Base-by-base conservation (phyloP, 2,113 vertebrate genomes). In the Pygathrix nemaeus region DNA sequence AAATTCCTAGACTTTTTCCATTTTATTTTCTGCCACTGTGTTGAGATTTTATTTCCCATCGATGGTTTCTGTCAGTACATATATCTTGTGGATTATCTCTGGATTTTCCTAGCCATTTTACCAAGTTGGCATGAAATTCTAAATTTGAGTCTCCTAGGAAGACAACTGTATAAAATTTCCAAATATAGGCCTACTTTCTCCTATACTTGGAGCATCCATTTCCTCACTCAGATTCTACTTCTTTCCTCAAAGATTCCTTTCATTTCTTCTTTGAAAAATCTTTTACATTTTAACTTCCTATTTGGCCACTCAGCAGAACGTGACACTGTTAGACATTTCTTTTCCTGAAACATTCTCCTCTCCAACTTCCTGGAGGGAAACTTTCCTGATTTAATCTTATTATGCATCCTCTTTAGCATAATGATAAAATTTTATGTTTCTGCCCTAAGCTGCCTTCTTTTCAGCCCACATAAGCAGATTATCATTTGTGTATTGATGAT, bases 1-100 rank as follows among this genome's bases (percentile, higher is more conserved):
- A 43, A 16, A 43, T 95, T 89, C 25, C 45, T 91, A 25, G 11
- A 16, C 18, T 35, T 35, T 64, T 70, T 52, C 61, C n/a, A 45
- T 92, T 94, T 94, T 82, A 59, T 83, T 89, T 93, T 89, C 61
- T 93, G n/a, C 12, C 32, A 18, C 38, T 30, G 25, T 92, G 35
- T 0, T 59, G 35, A 40, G 21, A n/a, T 76, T 1, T 75, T 87
- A 32, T 18, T 75, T 90, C 35, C 68, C 13, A 70, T 79, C 30
- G 64, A 92, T 43, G 59, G 20, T 84, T 94, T 73, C 59, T 64
- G 25, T 50, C 30, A 78, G 0, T 43, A 81, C 3, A 45, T 32
- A 0, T 14, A 83, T 45, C 43, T 70, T 90, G 8, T 48, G 75
- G 40, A 94, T 48, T 52, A 8, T 72, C 16, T 82, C 43, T 52